Conservation (phyloP, 2,888 invertebrate species). For the Halocaridina rubra region DNA sequence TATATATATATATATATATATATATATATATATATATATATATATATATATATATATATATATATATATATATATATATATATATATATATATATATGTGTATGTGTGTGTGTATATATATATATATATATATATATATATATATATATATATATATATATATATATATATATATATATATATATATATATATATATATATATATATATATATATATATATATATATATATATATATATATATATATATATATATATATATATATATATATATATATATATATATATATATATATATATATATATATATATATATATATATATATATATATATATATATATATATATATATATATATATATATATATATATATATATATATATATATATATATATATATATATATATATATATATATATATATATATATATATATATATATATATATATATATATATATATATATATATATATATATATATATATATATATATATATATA, state of each 20-base stretch:
- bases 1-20: neutral
- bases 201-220: neutral
- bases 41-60: neutral
- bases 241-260: neutral
- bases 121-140: neutral
- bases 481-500: neutral
- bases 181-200: neutral
- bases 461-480: neutral
- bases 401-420: neutral
- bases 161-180: neutral
- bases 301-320: neutral
- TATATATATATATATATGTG: neutral
- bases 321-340: neutral
- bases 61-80: neutral
- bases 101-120: neutral
- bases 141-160: neutral
- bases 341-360: neutral
- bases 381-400: neutral
- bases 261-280: neutral
- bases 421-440: conserved; percentile 3
- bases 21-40: neutral
- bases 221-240: neutral
- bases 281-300: neutral
- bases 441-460: conserved; percentile 3
- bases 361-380: neutral